Base-by-base conservation (phyloP, 2,113 vertebrate species). In the Thinocorus orbignyianus region DNA sequence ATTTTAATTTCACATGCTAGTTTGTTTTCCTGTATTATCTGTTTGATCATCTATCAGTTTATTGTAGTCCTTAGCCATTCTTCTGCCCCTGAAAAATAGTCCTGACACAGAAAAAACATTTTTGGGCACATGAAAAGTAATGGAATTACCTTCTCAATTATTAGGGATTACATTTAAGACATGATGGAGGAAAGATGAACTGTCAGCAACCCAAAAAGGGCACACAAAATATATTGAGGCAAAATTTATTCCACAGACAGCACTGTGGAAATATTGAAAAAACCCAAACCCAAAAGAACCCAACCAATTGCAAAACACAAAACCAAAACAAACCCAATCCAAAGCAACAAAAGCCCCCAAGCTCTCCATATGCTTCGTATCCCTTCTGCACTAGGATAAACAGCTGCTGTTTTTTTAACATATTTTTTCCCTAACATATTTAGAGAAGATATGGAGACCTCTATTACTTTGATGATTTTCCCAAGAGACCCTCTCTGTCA, bases 341-440 rank as follows among this genome's bases (percentile, higher is more conserved):
- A 81, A 87, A 42, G 4, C 5, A 33, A 44, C 9, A 72, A 57
- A 55, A 1, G 4, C 4, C 0, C 4, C 8, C 13, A 48, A 19
- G 3, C 2, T 77, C 6, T 80, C 28, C 13, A 19, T 39, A 35
- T 46, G 31, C 2, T 42, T 81, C 42, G 6, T 44, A 54, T n/a
- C 8, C 4, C 19, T 86, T 44, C 54, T 31, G 22, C n/a, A 52
- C 6, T 48, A 79, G 2, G 7, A 55, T 28, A 71, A 5, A 17
- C 57, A 42, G 3, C 5, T 31, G 20, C 14, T 16, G 2, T 3
- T 84, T 83, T 84, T 65, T 61, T 48, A 60, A 52, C 16, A 46
- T 72, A 82, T 30, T 86, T 84, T 94, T 71, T 20, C 82, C 46
- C n/a, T 76, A 60, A 71, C 5, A 11, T 61, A 44, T 69, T 89